Evolutionary conservation across 2,113 vertebrate genomes (phyloP).

Genomic region (Mystacornis crossleyi): DNA sequence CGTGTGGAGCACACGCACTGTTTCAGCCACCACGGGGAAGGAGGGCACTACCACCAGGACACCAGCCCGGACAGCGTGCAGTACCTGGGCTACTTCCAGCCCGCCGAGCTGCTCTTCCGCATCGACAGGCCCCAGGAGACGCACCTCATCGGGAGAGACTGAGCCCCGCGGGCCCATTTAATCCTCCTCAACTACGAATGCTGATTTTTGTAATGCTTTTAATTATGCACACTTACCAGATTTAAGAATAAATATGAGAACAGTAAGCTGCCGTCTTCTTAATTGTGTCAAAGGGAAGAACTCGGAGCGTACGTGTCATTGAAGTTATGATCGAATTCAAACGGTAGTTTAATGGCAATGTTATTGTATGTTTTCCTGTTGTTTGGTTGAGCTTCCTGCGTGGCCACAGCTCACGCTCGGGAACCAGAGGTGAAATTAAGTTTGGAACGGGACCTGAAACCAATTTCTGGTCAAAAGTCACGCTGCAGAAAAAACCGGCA

Average conservation of each 20-base stretch:
- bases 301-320: fast-evolving
- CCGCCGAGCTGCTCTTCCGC: slow-evolving; percentile 89
- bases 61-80: slow-evolving; percentile 90
- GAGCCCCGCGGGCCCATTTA: fast-evolving
- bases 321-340: neutral
- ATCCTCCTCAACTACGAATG: neutral
- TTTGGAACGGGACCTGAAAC: neutral
- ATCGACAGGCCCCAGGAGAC: slow-evolving; percentile 88
- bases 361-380: neutral
- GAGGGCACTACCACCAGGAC: slow-evolving; percentile 94
- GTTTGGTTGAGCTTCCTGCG: neutral
- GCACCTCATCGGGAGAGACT: slow-evolving; percentile 84
- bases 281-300: neutral
- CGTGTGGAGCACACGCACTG: slow-evolving; percentile 93
- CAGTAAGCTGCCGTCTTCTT: neutral
- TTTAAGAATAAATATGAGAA: neutral
- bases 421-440: neutral
- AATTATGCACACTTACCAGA: neutral
- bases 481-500: fast-evolving
- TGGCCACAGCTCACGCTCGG: fast-evolving
- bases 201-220: neutral
- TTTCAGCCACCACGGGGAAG: slow-evolving; percentile 93
- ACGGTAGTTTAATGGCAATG: fast-evolving
- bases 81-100: slow-evolving; percentile 90
- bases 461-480: neutral